Base-by-base conservation (phyloP, 1,140 invertebrate species). In the Pseudomyrmex flavicornis region DNA sequence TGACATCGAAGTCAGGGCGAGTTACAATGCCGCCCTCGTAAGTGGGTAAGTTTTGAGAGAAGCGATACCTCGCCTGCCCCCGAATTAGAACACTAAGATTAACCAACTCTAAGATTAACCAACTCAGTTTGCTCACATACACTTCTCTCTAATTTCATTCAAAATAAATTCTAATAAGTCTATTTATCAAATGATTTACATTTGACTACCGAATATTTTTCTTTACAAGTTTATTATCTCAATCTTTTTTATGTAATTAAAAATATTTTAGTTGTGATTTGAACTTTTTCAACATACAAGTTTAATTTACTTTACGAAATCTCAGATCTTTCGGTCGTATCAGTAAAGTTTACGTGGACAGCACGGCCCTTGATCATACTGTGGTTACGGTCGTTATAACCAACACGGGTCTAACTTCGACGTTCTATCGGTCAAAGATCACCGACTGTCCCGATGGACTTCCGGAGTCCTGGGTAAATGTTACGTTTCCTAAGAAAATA, bases 311-410 rank as follows among this genome's bases (percentile, higher is more conserved):
- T 35, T 63, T 44, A 46, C 20, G 1, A 61, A 52, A 66, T 70
- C 52, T 48, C 75, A 91, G 93, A 66, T 82, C 90, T n/a, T 83
- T 85, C 17, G 94, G 91, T 9, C 90, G 90, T 26, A 92, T 95
- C 4, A 93, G 93, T 17, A 92, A 95, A 85, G 91, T 95, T 4
- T 92, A 95, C 70, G 87, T 93, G 5, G 93, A 95, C 66, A 91
- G 90, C 54, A 93, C 92, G 0, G 89, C 90, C 65, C 74, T 90
- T 4, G 91, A 91, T 82, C 91, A 91, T 72, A 95, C 94, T 7
- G 80, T 87, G 26, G 84, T 95, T 17, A 93, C 90, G 15, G 89
- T 93, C 5, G 92, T 95, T 86, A 89, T 95, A 10, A 93, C 91
- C 8, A 95, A 95, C 86, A 90, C 86, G 22, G 94, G 94, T 44